phyloP scores from a whole-genome alignment of 2,113 vertebrate genomes.

The Zapornia atra region DNA sequence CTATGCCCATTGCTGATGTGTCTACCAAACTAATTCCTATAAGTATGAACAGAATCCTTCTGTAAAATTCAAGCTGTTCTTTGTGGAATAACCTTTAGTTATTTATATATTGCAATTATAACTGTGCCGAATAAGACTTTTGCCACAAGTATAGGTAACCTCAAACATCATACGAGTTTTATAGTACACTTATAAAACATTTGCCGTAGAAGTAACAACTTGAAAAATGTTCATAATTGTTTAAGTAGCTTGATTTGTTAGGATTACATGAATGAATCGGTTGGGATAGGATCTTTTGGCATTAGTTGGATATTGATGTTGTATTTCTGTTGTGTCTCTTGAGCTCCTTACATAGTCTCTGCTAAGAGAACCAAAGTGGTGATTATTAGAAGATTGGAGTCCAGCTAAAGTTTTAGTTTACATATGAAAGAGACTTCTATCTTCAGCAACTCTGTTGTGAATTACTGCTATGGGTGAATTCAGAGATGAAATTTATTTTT shows the following conservation, averaged over 20 bases:
- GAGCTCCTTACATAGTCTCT: slow-evolving; percentile 36
- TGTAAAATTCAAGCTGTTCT: slow-evolving; percentile 78
- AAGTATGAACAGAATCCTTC: slow-evolving; percentile 77
- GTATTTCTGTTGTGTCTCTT: slow-evolving; percentile 45
- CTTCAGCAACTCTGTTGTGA: slow-evolving; percentile 56
- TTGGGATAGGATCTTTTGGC: slow-evolving; percentile 49
- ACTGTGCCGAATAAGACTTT: slow-evolving; percentile 81
- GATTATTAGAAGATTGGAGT: slow-evolving; percentile 62
- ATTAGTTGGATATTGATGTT: slow-evolving; percentile 45
- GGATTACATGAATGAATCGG: slow-evolving; percentile 52
- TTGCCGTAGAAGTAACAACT: slow-evolving; percentile 53
- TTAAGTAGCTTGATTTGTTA: slow-evolving; percentile 79
- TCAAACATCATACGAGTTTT: slow-evolving; percentile 51
- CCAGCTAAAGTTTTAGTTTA: slow-evolving; percentile 64
- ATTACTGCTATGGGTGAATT: slow-evolving; percentile 58
- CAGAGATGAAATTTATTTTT: slow-evolving; percentile 68
- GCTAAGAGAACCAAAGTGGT: slow-evolving; percentile 63
- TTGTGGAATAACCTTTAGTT: slow-evolving; percentile 77
- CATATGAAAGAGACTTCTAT: slow-evolving; percentile 6
- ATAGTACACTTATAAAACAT: slow-evolving; percentile 20
- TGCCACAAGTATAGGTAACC: slow-evolving; percentile 75
- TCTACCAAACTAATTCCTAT: slow-evolving; percentile 76
- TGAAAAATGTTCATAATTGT: slow-evolving; percentile 68
- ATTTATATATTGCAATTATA: slow-evolving; percentile 79
- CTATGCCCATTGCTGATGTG: slow-evolving; percentile 77